These are phyloP conservation scores for Corythornis cristatus DNA, from an alignment of 2,113 vertebrate species.

Conservation along the genomic window DNA sequence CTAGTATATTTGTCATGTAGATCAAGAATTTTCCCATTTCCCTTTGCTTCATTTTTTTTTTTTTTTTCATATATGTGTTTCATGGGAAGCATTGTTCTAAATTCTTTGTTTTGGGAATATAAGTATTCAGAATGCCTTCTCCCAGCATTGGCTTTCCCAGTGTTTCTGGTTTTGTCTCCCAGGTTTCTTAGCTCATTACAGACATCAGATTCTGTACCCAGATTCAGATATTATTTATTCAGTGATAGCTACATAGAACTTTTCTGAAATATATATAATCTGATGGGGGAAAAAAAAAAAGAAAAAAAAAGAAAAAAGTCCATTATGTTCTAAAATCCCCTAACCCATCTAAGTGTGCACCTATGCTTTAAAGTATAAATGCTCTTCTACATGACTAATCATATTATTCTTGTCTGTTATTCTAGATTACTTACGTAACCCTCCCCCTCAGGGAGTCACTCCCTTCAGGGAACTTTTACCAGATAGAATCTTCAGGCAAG, in stretches of 20 bases:
- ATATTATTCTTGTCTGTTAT: slow-evolving; percentile 42
- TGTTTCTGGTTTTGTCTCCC: neutral
- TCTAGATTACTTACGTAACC: slow-evolving; percentile 49
- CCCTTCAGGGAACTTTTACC: slow-evolving; percentile 6
- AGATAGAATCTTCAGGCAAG: slow-evolving; percentile 34
- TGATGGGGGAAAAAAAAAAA: neutral
- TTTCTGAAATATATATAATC: neutral
- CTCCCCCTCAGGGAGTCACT: slow-evolving; percentile 20
- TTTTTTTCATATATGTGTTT: neutral
- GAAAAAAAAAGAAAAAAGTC: neutral
- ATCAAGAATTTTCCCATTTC: neutral
- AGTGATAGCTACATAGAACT: neutral
- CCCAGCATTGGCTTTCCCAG: neutral
- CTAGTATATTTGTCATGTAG: neutral
- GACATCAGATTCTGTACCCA: neutral
- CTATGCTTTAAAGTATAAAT: slow-evolving; percentile 16
- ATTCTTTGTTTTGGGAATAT: neutral
- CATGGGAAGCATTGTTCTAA: neutral
- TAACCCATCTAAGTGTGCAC: neutral
- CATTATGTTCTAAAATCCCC: neutral
- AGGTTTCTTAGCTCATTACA: neutral
- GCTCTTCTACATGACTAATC: slow-evolving; percentile 55
- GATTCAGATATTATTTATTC: neutral
- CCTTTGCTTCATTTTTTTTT: neutral
- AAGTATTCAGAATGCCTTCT: neutral